Percentiles rank a stretch among this genome's conserved stretches.
These are phyloP conservation scores for Atherinomorus stipes DNA, from an alignment of 2,113 vertebrate species.

Conservation along the genomic window DNA sequence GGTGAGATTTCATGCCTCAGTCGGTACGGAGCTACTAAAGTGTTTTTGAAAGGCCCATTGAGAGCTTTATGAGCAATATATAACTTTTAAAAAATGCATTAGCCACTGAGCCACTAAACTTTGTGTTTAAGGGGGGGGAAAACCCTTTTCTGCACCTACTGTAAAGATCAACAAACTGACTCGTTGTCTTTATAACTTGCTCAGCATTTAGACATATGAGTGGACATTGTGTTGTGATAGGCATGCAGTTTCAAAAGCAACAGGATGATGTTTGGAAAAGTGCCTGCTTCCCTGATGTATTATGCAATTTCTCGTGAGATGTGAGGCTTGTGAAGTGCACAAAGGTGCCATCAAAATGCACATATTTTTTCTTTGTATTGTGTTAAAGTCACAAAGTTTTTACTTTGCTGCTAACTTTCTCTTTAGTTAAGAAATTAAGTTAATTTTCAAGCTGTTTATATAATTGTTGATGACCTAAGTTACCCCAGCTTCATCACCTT, in stretches of 20 bases:
- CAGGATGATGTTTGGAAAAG: not conserved
- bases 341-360: not conserved
- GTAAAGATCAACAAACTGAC: slow-evolving; percentile 53
- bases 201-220: slow-evolving; percentile 20
- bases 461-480: not conserved
- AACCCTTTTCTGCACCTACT: not conserved
- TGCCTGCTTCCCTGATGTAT: not conserved
- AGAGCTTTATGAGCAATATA: slow-evolving; percentile 37
- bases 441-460: slow-evolving; percentile 20
- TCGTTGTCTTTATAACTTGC: slow-evolving; percentile 31
- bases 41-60: slow-evolving; percentile 35
- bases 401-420: not conserved
- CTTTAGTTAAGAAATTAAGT: not conserved
- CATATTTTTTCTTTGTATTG: not conserved
- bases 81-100: slow-evolving; percentile 44
- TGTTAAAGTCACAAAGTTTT: slow-evolving; percentile 13
- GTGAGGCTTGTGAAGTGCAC: not conserved
- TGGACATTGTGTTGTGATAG: slow-evolving; percentile 2
- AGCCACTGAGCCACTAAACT: slow-evolving; percentile 33
- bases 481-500: not conserved
- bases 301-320: not conserved
- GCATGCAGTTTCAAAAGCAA: not conserved
- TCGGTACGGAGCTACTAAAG: not conserved
- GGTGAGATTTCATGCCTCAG: slow-evolving; percentile 1
- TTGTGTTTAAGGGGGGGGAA: not conserved